Evolutionary conservation across 1,140 invertebrate species (phyloP), one percentile per base, ranked within the genome.

Genomic region (Orussus abietinus): DNA sequence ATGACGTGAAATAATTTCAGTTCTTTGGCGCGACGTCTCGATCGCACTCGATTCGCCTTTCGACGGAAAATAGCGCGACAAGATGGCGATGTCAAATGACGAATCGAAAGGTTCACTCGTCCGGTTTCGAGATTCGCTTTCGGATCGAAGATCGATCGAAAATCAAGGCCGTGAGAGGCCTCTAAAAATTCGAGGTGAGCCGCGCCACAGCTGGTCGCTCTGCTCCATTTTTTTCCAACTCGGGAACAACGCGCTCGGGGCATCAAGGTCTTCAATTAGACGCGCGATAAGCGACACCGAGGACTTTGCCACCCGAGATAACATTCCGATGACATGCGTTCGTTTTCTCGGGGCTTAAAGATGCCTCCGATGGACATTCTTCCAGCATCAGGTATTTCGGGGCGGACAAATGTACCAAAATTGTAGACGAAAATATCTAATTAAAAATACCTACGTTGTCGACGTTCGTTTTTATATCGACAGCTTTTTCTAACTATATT

Each of bases 31-130:
- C n/a, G n/a, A n/a, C n/a, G n/a, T n/a, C n/a, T n/a, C n/a, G n/a
- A n/a, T n/a, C n/a, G n/a, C n/a, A n/a, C 11, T 31, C 44, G 22
- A 17, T 31, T 22, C 37, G 43, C 42, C 34, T 14, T 5, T 37
- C 44, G 42, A 21, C 42, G 50, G 42, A 44, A 55, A 30, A 51
- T 45, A 5, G 51, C 38, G 44, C n/a, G n/a, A n/a, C n/a, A n/a
- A n/a, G n/a, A n/a, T 12, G 25, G n/a, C 38, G 22, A 15, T 18
- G 37, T 14, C n/a, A n/a, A 18, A 25, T 35, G 43, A 51, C 37
- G 42, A 45, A 40, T 32, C 17, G 13, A 35, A 35, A 9, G 9
- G 13, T 19, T 10, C 14, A 5, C 22, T 20, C 10, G 15, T 11
- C 9, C 4, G 12, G 19, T 19, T 12, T 35, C 17, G 7, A 5